phyloP scores from a whole-genome alignment of 1,140 invertebrate species.

The Phenacoccus solenopsis region DNA sequence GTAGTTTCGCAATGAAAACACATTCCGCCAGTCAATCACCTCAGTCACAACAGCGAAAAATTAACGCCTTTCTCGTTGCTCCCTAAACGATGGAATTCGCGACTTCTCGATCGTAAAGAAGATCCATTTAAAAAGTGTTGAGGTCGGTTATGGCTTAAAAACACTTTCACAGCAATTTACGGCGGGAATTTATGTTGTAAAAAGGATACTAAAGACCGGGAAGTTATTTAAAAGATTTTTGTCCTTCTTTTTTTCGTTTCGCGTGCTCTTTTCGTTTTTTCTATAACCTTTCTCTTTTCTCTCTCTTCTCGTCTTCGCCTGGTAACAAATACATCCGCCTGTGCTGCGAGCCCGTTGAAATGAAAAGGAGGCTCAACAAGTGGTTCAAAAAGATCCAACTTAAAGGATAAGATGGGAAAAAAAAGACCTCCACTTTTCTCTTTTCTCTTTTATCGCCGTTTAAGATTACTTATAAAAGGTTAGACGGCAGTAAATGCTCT shows the following conservation, averaged over 20 bases:
- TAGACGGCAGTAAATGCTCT: conserved; percentile 9
- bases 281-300: background rate
- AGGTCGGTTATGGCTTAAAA: conserved; percentile 13
- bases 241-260: conserved; percentile 6
- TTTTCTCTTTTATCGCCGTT: conserved; percentile 8
- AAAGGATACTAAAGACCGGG: conserved; percentile 16
- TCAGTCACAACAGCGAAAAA: too few relatives aligned
- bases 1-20: too few relatives aligned
- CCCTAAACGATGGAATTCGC: too few relatives aligned
- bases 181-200: conserved; percentile 8
- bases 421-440: conserved; percentile 1
- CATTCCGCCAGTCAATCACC: too few relatives aligned
- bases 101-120: conserved; percentile 9
- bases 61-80: too few relatives aligned
- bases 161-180: conserved; percentile 14
- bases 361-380: conserved; percentile 9
- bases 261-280: background rate
- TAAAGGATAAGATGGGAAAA: conserved; percentile 8
- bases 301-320: background rate
- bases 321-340: background rate
- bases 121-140: conserved; percentile 16
- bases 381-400: conserved; percentile 12
- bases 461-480: conserved; percentile 12
- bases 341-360: conserved; percentile 13
- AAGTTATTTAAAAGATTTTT: conserved; percentile 17